A percentile compares a stretch with the other conserved stretches of the same genome.
phyloP scores from a whole-genome alignment of 2,797 vertebrate genomes.

The Cichlasoma orientale region DNA sequence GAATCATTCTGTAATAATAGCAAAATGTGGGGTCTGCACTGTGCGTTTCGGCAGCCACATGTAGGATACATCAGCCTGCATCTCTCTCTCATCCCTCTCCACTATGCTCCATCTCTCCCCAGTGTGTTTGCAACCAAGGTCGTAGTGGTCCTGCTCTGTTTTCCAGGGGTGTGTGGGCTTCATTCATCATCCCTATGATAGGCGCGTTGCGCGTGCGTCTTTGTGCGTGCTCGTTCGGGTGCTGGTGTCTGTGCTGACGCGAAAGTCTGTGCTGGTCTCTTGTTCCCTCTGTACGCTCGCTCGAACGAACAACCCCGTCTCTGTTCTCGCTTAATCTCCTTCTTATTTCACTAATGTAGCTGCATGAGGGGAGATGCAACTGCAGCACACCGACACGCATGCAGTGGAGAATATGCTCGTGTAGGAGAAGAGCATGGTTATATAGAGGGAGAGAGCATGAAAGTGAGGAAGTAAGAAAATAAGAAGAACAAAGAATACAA shows the following conservation, averaged over 20 bases:
- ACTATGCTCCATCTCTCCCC: slow-evolving; percentile 39
- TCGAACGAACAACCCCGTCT: slow-evolving; percentile 41
- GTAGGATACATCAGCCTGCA: slow-evolving; percentile 15
- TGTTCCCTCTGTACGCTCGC: neutral
- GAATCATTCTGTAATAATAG: slow-evolving; percentile 13
- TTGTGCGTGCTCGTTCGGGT: neutral
- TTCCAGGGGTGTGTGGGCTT: slow-evolving; percentile 72
- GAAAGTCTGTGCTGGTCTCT: slow-evolving; percentile 23
- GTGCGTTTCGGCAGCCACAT: slow-evolving; percentile 24
- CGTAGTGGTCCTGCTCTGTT: slow-evolving; percentile 65
- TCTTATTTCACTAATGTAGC: slow-evolving; percentile 34
- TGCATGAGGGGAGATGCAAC: neutral
- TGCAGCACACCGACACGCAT: neutral
- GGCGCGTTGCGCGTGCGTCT: slow-evolving; percentile 45
- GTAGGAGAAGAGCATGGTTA: neutral
- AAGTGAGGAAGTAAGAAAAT: neutral
- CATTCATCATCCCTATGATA: slow-evolving; percentile 78
- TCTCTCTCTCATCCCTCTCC: slow-evolving; percentile 24
- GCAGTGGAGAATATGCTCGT: neutral
- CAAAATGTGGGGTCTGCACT: slow-evolving; percentile 21
- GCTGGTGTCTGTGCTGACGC: neutral
- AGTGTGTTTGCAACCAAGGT: slow-evolving; percentile 74
- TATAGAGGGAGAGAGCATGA: neutral
- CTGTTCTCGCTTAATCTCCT: slow-evolving; percentile 19
- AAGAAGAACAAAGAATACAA: neutral